phyloP scores from a whole-genome alignment of 2,888 invertebrate species.

The Clepsis dumicolana region DNA sequence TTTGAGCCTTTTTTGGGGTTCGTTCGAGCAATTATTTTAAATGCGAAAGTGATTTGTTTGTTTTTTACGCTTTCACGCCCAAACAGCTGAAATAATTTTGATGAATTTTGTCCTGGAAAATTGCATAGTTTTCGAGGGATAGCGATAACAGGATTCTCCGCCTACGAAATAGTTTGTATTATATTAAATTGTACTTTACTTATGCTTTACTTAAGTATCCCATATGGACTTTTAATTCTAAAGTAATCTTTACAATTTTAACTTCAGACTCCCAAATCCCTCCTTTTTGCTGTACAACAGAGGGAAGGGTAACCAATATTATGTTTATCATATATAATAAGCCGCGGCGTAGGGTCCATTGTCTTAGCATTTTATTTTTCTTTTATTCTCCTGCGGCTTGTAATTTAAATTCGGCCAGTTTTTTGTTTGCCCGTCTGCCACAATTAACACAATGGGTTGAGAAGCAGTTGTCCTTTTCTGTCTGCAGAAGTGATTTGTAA shows the following conservation, averaged over 20 bases:
- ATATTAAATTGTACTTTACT: too few relatives aligned
- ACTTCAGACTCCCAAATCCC: not conserved
- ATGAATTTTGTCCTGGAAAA: too few relatives aligned
- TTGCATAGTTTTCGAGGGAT: too few relatives aligned
- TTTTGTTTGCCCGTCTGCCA: conserved; percentile 63
- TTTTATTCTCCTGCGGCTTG: conserved; percentile 16
- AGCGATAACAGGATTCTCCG: too few relatives aligned
- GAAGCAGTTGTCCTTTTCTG: conserved; percentile 52
- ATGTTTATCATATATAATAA: conserved; percentile 66
- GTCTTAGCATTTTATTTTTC: conserved; percentile 17
- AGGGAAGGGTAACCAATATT: conserved; percentile 55
- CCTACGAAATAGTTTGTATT: too few relatives aligned
- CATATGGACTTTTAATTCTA: too few relatives aligned
- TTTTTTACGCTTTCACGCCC: too few relatives aligned
- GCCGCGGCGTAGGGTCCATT: conserved; percentile 51
- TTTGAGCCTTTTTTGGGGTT: not conserved
- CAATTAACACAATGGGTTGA: conserved; percentile 67
- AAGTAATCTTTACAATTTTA: not conserved
- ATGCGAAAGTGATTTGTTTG: too few relatives aligned
- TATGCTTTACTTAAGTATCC: too few relatives aligned
- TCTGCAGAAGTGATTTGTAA: conserved; percentile 50
- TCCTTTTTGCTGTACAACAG: conserved; percentile 6
- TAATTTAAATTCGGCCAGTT: conserved; percentile 61
- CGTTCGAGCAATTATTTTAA: too few relatives aligned
- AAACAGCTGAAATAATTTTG: too few relatives aligned